A percentile compares a stretch with the other conserved stretches of the same genome.
These are phyloP conservation scores for Pharmacophagus antenor DNA, from an alignment of 2,888 invertebrate species.

Conservation along the genomic window DNA sequence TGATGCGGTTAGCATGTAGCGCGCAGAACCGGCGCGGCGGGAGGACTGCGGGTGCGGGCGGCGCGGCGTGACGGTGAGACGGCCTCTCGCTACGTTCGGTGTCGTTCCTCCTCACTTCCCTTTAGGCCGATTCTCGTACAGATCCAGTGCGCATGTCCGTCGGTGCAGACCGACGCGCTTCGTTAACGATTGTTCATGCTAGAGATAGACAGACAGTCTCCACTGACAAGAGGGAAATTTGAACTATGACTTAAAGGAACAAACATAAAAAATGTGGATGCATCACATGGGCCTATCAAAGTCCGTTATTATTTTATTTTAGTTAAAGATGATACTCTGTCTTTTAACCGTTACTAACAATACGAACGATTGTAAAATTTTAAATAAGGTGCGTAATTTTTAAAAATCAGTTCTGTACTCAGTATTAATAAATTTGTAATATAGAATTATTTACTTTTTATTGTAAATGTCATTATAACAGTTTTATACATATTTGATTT, in stretches of 20 bases:
- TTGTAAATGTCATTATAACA: no score
- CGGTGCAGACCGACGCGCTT: constrained; percentile 74
- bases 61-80: constrained; percentile 54
- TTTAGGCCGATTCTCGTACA: constrained; percentile 53
- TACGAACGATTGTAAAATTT: no score
- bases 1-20: constrained; percentile 74
- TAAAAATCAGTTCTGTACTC: no score
- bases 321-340: constrained; percentile 25
- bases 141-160: constrained; percentile 69
- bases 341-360: neutral
- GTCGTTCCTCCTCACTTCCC: constrained; percentile 67
- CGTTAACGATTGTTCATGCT: constrained; percentile 74
- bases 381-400: neutral
- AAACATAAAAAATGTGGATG: constrained; percentile 49
- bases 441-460: no score
- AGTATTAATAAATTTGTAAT: no score
- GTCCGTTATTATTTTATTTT: constrained; percentile 27
- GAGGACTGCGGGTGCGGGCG: constrained; percentile 73
- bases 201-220: constrained; percentile 76
- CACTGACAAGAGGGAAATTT: constrained; percentile 67
- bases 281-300: constrained; percentile 41
- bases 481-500: no score
- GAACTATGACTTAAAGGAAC: constrained; percentile 60
- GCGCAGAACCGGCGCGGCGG: constrained; percentile 73
- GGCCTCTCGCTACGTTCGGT: constrained; percentile 59